Evolutionary conservation across 2,113 vertebrate genomes (phyloP).

Genomic region (Pelmatolapia mariae): DNA sequence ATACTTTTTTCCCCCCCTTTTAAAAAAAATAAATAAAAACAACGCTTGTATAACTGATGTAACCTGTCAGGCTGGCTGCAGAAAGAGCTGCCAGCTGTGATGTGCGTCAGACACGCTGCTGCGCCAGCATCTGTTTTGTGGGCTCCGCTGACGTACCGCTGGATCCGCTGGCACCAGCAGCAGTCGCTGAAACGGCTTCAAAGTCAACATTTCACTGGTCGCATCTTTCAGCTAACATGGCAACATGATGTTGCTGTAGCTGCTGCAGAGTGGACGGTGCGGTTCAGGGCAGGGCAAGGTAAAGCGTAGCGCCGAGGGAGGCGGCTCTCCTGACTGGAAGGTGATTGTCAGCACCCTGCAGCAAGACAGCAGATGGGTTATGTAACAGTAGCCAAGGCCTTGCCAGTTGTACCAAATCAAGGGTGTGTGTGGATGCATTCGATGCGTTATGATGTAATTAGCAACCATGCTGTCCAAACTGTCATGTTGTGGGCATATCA

Average conservation of each 20-base stretch:
- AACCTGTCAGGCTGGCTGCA: conserved; percentile 44
- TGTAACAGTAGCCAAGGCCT: conserved; percentile 28
- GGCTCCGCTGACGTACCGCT: conserved; percentile 1
- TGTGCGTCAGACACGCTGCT: conserved; percentile 58
- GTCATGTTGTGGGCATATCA: not conserved
- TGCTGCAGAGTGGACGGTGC: not conserved
- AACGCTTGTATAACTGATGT: conserved; percentile 35
- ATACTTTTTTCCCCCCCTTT: accelerated
- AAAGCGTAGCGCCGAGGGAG: not conserved
- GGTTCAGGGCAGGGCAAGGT: not conserved
- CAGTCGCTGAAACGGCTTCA: not conserved
- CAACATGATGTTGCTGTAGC: not conserved
- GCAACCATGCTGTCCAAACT: not conserved
- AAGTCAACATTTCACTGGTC: not conserved
- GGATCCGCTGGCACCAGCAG: not conserved
- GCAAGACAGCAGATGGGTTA: conserved; percentile 53
- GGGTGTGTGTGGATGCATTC: not conserved
- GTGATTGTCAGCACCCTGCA: conserved; percentile 14
- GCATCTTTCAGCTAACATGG: not conserved
- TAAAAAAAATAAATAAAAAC: not conserved
- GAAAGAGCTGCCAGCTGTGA: conserved; percentile 50
- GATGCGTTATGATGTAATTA: conserved; percentile 19
- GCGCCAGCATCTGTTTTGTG: conserved; percentile 59
- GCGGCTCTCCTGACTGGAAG: not conserved
- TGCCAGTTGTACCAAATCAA: conserved; percentile 7